phyloP scores from a whole-genome alignment of 2,797 vertebrate species.

The Tenualosa ilisha region DNA sequence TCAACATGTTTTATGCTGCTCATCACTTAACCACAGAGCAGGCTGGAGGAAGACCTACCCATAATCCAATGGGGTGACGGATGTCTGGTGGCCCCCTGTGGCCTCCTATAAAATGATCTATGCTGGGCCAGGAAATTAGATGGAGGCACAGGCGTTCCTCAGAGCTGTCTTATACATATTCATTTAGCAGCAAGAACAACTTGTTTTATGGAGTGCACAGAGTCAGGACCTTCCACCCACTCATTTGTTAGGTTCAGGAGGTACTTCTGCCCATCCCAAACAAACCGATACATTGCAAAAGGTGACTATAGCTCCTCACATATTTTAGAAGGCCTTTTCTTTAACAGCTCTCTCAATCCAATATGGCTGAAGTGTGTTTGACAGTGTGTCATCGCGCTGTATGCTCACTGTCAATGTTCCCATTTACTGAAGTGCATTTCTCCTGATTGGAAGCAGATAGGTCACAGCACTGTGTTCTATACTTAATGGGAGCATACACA shows the following conservation, averaged over 20 bases:
- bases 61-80: not conserved
- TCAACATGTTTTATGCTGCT: slow-evolving; percentile 12
- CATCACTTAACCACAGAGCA: not conserved
- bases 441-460: not conserved
- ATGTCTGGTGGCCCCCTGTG: slow-evolving; percentile 1
- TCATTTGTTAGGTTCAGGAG: not conserved
- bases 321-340: not conserved
- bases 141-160: not conserved
- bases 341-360: not conserved
- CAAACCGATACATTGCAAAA: not conserved
- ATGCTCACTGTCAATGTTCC: not conserved
- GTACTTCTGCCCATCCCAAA: not conserved
- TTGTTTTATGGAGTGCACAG: not conserved
- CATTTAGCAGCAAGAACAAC: not conserved
- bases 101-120: not conserved
- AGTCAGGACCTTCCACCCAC: not conserved
- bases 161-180: not conserved
- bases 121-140: not conserved
- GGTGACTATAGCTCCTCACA: not conserved
- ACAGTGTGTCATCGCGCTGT: not conserved
- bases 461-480: not conserved
- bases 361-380: not conserved
- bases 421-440: slow-evolving; percentile 6
- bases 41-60: not conserved
- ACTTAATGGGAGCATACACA: not conserved